Evolutionary conservation across 2,888 invertebrate species (phyloP), one percentile per base, ranked within the genome.

Genomic region (Drosophila suboccidentalis): DNA sequence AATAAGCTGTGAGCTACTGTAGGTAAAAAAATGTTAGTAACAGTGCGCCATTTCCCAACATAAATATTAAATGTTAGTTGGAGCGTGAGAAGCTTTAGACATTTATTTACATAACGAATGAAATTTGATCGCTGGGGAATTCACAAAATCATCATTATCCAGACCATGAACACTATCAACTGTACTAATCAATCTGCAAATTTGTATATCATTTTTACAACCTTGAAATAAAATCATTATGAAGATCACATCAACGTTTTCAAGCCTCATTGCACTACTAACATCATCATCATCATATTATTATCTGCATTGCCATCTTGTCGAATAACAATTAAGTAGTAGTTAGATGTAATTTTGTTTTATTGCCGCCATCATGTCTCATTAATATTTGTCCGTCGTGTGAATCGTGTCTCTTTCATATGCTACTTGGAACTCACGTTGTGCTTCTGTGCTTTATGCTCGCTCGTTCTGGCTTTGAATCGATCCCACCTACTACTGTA

Each of bases 401-500:
- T 67, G 47, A 41, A 73, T 60, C 63, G 79, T 70, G 68, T 82
- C 66, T 82, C 55, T 84, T 85, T 69, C 78, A 87, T 80, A 82
- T 86, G 80, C 77, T 70, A 78, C 83, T 82, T 75, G 82, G 82
- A 84, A 73, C 72, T 85, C 87, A 76, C 86, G 73, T 69, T 82
- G 82, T 67, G 82, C 74, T 71, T 82, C 74, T 71, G 77, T 85
- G 80, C 76, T 76, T 78, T 55, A 60, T 72, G 71, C 69, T 71
- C 81, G 66, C 55, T 68, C 66, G 63, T 54, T 60, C 66, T 59
- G 50, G 47, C 32, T 39, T 71, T 43, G 67, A 50, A 55, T 47
- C 46, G 63, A 65, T 64, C 44, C 63, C 62, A 47, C 13, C 50
- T 43, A 43, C 50, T 43, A 43, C 55, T 57, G 55, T 57, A 57